Evolutionary conservation across 2,888 invertebrate species (phyloP), one percentile per base, ranked within the genome.

Genomic region (Pinctada fucata): DNA sequence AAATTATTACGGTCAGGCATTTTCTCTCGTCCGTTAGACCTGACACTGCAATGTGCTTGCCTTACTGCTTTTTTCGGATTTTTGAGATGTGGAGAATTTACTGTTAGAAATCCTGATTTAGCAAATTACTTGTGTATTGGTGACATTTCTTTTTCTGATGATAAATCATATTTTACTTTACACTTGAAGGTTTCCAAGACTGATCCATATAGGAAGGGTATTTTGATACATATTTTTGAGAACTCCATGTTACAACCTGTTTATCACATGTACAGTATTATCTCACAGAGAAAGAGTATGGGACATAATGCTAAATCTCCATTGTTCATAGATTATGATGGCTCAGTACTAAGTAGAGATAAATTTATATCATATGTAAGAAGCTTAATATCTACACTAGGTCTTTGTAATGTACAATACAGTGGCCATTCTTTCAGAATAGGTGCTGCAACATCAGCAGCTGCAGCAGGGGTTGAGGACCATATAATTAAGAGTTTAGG

Each of bases 361-460:
- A 4, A 31, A 16, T 72, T 72, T 72, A 10, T 72, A 6, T 13
- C 50, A 6, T 31, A 58, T 45, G 10, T 72, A 45, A 63, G 63
- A 8, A 10, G 13, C 4, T 10, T 72, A 6, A 58, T 72, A 63
- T 4, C 3, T 31, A 49, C 45, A 10, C 31, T 63, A 58, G 72
- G 63, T 2, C 63, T 31, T 45, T 5, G 45, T 72, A 45, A 58
- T 6, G 16, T 3, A 4, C 5, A 10, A 47, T 72, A 45, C 31
- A 58, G 58, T 48, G 72, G 72, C 6, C 72, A 72, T 63, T 72
- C 72, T 8, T 72, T 72, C 49, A 72, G 72, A 63, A 63, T 58
- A 31, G 72, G 72, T 6, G 72, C 72, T 6, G 72, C 72, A 13
- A 63, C 72, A 31, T 45, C 72, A 31, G 72, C 72, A 31, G 72